phyloP scores from a whole-genome alignment of 2,113 vertebrate species.

The Tragelaphus strepsiceros region DNA sequence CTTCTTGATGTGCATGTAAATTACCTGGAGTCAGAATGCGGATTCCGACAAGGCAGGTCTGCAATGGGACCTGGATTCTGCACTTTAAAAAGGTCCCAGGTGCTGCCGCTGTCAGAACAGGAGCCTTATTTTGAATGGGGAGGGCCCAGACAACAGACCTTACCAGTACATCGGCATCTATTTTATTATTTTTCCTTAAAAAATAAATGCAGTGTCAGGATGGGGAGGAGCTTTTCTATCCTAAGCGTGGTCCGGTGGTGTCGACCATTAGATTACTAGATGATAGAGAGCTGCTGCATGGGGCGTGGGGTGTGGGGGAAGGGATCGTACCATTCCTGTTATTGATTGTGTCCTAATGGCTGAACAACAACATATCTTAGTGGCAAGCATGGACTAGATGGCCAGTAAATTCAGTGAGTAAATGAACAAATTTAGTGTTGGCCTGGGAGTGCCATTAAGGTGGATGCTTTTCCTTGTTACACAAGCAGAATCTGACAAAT shows the following conservation, averaged over 20 bases:
- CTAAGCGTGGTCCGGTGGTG: background rate
- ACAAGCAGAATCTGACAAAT: background rate
- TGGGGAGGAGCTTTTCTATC: background rate
- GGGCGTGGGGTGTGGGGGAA: background rate
- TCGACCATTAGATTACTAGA: background rate
- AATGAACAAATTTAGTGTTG: background rate
- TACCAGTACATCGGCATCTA: background rate
- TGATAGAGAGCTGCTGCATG: background rate
- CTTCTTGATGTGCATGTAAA: background rate
- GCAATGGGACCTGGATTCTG: background rate
- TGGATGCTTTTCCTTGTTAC: background rate
- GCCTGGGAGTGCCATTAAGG: background rate
- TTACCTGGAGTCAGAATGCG: background rate
- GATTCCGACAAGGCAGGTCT: background rate
- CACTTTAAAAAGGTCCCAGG: background rate
- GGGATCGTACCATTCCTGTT: fast-evolving
- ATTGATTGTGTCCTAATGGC: background rate
- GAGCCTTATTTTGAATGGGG: background rate
- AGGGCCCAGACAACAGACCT: background rate
- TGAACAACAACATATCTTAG: background rate
- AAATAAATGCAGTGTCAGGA: background rate
- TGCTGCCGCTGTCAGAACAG: background rate
- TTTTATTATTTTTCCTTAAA: constrained; percentile 24
- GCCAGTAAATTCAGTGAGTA: background rate
- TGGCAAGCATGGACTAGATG: background rate